These are phyloP conservation scores for Erebia aethiops DNA, from an alignment of 2,888 invertebrate genomes.

Conservation along the genomic window DNA sequence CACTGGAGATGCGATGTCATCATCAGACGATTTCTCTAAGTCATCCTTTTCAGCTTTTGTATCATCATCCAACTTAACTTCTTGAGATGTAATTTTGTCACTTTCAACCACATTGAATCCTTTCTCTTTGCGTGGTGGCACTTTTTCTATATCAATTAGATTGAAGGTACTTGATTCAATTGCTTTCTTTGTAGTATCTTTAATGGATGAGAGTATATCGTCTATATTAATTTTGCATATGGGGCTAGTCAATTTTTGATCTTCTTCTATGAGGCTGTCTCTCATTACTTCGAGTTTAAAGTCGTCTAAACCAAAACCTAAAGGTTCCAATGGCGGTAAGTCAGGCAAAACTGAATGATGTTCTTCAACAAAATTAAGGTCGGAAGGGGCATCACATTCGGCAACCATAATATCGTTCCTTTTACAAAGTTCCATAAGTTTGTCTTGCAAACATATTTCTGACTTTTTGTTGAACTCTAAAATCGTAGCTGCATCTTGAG, in stretches of 20 bases:
- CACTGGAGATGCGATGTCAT: conserved; percentile 78
- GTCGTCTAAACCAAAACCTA: conserved; percentile 74
- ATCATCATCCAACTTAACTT: conserved; percentile 70
- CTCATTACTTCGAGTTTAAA: conserved; percentile 75
- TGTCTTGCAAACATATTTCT: conserved; percentile 67
- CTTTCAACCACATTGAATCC: conserved; percentile 72
- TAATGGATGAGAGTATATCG: conserved; percentile 72
- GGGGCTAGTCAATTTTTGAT: conserved; percentile 64
- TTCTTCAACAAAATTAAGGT: conserved; percentile 75
- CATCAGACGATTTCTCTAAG: conserved; percentile 83
- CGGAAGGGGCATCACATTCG: conserved; percentile 72
- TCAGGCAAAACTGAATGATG: conserved; percentile 69
- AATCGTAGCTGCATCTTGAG: conserved; percentile 36
- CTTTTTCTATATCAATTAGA: conserved; percentile 72
- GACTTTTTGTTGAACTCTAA: conserved; percentile 38
- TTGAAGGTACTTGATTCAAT: conserved; percentile 70
- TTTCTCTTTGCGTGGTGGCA: conserved; percentile 65
- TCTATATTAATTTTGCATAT: conserved; percentile 78
- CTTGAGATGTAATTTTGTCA: conserved; percentile 70
- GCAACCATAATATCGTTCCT: conserved; percentile 77
- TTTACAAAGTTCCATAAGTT: conserved; percentile 72
- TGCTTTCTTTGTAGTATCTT: conserved; percentile 63
- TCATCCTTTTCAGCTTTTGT: conserved; percentile 57
- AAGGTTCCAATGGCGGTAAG: conserved; percentile 66
- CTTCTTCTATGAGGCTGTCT: conserved; percentile 71